Conservation (phyloP, 2,797 vertebrate genomes). For the Crenichthys baileyi region DNA sequence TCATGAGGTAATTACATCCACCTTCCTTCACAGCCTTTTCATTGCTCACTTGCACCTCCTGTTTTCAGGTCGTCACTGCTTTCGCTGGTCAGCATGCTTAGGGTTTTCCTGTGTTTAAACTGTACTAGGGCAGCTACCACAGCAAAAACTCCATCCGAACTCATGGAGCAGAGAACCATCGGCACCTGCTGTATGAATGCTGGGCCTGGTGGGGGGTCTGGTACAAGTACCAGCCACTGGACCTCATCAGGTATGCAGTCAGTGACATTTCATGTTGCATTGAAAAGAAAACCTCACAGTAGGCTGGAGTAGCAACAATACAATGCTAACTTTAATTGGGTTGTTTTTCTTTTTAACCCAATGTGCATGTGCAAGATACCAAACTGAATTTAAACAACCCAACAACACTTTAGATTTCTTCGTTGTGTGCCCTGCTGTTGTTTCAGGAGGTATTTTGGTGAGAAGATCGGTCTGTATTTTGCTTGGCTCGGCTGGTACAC, state of each 20-base stretch:
- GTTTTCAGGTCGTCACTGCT: neutral
- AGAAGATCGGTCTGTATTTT: constrained; percentile 94
- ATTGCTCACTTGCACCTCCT: neutral
- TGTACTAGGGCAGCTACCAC: constrained; percentile 89
- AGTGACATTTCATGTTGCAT: neutral
- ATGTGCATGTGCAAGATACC: neutral
- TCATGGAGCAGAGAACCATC: constrained; percentile 92
- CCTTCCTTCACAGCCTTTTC: neutral
- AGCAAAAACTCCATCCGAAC: constrained; percentile 92
- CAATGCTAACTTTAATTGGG: neutral
- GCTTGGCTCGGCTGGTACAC: constrained; percentile 97
- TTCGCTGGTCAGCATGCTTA: neutral
- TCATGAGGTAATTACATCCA: constrained; percentile 85
- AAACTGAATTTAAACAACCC: neutral
- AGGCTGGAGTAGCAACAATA: neutral
- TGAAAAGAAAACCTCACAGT: neutral
- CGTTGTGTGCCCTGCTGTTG: neutral
- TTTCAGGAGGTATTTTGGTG: constrained; percentile 90
- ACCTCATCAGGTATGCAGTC: constrained; percentile 87
- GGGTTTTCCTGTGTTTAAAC: neutral
- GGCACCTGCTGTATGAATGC: constrained; percentile 91
- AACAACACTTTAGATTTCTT: neutral
- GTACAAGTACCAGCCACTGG: constrained; percentile 95
- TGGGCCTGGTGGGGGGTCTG: constrained; percentile 96
- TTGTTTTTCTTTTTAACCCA: neutral